Percentiles rank a stretch among this genome's conserved stretches.
Evolutionary conservation across 2,113 vertebrate species (phyloP).

Genomic region (Orientallactaga bullata): DNA sequence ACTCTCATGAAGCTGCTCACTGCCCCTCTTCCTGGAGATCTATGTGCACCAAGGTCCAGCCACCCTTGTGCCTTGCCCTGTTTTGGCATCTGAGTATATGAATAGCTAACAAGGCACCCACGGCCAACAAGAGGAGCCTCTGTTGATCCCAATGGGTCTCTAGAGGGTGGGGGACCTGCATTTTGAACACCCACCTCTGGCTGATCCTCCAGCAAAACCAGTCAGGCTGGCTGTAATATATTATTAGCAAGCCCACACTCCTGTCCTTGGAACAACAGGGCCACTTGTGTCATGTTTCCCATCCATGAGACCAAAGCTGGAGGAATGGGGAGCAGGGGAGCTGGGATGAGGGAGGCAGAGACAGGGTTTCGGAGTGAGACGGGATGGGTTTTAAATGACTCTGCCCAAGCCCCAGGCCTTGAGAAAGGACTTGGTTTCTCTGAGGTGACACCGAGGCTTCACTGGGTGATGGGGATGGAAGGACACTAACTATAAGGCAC

Average conservation of each 20-base stretch:
- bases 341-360: background rate
- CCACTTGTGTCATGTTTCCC: constrained; percentile 41
- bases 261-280: constrained; percentile 56
- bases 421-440: background rate
- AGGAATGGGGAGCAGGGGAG: background rate
- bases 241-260: constrained; percentile 72
- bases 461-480: background rate
- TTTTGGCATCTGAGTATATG: background rate
- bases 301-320: background rate
- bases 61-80: background rate
- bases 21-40: background rate
- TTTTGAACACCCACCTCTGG: constrained; percentile 73
- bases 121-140: constrained; percentile 60
- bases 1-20: background rate
- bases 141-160: constrained; percentile 52
- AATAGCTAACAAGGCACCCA: background rate
- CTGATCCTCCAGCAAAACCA: constrained; percentile 72
- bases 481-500: background rate
- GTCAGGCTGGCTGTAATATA: constrained; percentile 56
- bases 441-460: background rate
- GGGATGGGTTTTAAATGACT: background rate
- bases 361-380: background rate
- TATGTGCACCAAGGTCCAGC: background rate
- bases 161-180: constrained; percentile 17
- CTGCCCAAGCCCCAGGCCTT: background rate